Evolutionary conservation across 2,888 invertebrate species (phyloP), one percentile per base, ranked within the genome.

Genomic region (Ophioninae sp.): DNA sequence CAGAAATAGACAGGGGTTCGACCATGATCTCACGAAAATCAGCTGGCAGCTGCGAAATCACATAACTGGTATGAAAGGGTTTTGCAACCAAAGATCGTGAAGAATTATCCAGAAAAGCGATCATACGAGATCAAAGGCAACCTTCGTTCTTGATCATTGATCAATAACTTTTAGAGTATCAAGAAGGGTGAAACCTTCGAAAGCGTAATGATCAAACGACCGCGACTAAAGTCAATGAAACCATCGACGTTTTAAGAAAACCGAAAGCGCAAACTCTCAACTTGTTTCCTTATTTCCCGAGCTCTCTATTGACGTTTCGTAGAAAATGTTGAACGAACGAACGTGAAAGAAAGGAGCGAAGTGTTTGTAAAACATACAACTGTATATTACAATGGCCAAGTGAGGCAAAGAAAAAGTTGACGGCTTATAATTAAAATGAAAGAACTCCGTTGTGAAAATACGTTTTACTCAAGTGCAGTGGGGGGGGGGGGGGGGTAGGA

Each of bases 371-470:
- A 22, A 20, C 13, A 13, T 13, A 17, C 17, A 65, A 75, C 37
- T 64, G 37, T 56, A 20, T 13, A 20, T 75, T 65, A 22, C 6
- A 39, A 75, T 65, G 30, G 1, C 22, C 17, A 75, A 65, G 75
- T 75, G 65, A 9, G 22, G 37, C 39, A 37, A 39, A 51, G 23
- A n/a, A 65, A 75, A 37, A 37, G 37, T 56, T 22, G 22, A 65
- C 13, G 20, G 5, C 22, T 56, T 44, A 65, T 65, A 56, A 64
- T 74, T 51, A 51, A 51, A 51, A 51, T 51, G 51, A 30, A 65
- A 10, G 17, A 30, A 71, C n/a, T 13, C 17, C 20, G 64, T 9
- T 64, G 9, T 74, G 39, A 61, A 37, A 22, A 30, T 56, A 22
- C 65, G n/a, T 74, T 75, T 75, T 56, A 30, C n/a, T 56, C 20